Conservation (phyloP, 2,797 vertebrate genomes). For the Anas capensis region DNA sequence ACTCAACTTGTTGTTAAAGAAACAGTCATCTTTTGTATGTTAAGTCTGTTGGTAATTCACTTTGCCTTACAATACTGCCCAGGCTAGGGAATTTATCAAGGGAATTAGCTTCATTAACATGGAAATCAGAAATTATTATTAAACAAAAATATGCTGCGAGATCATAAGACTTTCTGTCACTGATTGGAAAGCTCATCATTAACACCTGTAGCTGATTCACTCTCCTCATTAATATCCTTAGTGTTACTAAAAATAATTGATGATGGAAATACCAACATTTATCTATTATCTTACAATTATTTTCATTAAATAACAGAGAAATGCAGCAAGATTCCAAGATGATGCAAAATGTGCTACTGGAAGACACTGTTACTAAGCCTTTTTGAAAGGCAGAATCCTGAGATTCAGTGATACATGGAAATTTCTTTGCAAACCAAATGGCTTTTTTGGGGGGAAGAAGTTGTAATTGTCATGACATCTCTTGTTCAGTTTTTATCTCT, state of each 20-base stretch:
- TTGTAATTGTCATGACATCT: neutral
- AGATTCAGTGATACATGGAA: neutral
- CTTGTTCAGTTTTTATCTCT: neutral
- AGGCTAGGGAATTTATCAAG: conserved; percentile 41
- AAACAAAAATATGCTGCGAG: conserved; percentile 18
- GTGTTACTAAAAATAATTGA: neutral
- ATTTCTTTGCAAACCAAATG: neutral
- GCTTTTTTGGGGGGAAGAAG: neutral
- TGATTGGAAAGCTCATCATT: conserved; percentile 3
- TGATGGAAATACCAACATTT: neutral
- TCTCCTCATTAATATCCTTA: neutral
- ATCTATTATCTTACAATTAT: neutral
- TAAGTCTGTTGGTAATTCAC: neutral
- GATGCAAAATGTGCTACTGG: neutral
- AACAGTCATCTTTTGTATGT: neutral
- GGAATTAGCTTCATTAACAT: conserved; percentile 42
- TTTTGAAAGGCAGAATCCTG: neutral
- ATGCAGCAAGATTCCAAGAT: neutral
- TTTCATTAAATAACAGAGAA: neutral
- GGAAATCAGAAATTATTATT: conserved; percentile 59
- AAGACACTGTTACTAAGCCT: neutral
- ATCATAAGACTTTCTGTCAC: conserved; percentile 11
- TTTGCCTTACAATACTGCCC: neutral
- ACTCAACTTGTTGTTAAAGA: neutral
- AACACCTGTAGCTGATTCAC: conserved; percentile 42